These are phyloP conservation scores for Ancistrus triradiatus DNA, from an alignment of 2,113 vertebrate genomes.

Conservation along the genomic window DNA sequence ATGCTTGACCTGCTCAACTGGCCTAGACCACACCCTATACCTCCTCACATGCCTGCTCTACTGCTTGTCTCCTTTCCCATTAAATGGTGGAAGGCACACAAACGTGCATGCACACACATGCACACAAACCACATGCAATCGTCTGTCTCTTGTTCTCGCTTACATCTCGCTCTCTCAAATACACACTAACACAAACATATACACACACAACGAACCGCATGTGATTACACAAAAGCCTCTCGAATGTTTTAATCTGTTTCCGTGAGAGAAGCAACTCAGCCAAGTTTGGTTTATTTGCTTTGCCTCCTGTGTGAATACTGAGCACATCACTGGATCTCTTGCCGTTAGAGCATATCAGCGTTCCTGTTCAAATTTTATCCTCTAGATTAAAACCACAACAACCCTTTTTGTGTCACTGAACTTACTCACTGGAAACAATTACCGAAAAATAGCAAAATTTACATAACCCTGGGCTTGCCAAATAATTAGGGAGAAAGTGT, in stretches of 20 bases:
- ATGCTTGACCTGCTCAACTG: constrained; percentile 71
- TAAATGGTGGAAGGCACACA: not conserved
- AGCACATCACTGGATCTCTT: constrained; percentile 28
- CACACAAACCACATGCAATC: constrained; percentile 19
- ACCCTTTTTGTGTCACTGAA: constrained; percentile 50
- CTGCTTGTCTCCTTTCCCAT: constrained; percentile 8
- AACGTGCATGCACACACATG: not conserved
- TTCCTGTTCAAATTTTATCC: constrained; percentile 45
- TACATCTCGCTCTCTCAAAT: not conserved
- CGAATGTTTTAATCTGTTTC: no score
- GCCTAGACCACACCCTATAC: constrained; percentile 55
- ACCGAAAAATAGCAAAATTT: constrained; percentile 58
- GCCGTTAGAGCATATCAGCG: constrained; percentile 48
- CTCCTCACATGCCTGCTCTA: constrained; percentile 38
- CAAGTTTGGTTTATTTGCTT: constrained; percentile 40
- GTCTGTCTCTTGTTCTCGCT: not conserved
- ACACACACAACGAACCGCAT: constrained; percentile 9
- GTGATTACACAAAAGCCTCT: constrained; percentile 21
- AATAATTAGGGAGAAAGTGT: constrained; percentile 57
- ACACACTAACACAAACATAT: not conserved
- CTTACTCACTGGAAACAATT: constrained; percentile 59
- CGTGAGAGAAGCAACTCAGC: constrained; percentile 27
- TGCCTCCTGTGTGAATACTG: constrained; percentile 27
- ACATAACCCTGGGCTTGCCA: constrained; percentile 55
- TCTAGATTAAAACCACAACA: constrained; percentile 55